phyloP scores from a whole-genome alignment of 2,113 vertebrate genomes.

The Petaurus breviceps region DNA sequence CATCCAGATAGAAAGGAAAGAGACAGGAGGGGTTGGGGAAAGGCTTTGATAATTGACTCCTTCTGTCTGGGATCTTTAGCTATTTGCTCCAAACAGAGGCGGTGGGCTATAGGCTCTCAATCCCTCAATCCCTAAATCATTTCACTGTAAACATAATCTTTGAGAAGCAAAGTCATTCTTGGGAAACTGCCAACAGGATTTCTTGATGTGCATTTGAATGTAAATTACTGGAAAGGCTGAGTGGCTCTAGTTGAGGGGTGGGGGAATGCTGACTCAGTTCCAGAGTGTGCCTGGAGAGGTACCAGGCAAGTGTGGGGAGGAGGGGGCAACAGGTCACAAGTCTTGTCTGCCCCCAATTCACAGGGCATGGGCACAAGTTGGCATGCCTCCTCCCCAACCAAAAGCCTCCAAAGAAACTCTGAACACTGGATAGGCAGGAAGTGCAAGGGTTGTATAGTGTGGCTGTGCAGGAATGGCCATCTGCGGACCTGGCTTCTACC shows the following conservation, averaged over 20 bases:
- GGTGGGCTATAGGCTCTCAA: slow-evolving; percentile 75
- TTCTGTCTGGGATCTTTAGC: slow-evolving; percentile 74
- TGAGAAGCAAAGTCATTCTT: slow-evolving; percentile 70
- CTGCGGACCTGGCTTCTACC: not conserved
- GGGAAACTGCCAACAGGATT: slow-evolving; percentile 21
- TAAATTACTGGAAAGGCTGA: slow-evolving; percentile 46
- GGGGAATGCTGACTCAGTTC: not conserved
- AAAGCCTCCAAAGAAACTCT: not conserved
- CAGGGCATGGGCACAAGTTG: not conserved
- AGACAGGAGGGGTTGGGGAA: not conserved
- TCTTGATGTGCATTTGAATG: slow-evolving; percentile 65
- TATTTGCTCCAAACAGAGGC: slow-evolving; percentile 68
- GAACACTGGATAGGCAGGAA: not conserved
- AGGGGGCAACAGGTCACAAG: not conserved
- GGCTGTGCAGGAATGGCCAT: not conserved
- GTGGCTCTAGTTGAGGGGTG: not conserved
- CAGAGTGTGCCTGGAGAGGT: not conserved
- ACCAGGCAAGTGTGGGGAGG: not conserved
- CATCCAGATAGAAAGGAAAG: not conserved
- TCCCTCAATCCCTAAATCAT: slow-evolving; percentile 81
- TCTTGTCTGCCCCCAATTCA: not conserved
- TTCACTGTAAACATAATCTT: slow-evolving; percentile 78
- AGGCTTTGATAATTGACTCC: slow-evolving; percentile 45
- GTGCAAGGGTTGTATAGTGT: not conserved
- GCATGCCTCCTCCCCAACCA: not conserved